Evolutionary conservation across 1,140 invertebrate genomes (phyloP).

Genomic region (Choristoneura fumiferana): DNA sequence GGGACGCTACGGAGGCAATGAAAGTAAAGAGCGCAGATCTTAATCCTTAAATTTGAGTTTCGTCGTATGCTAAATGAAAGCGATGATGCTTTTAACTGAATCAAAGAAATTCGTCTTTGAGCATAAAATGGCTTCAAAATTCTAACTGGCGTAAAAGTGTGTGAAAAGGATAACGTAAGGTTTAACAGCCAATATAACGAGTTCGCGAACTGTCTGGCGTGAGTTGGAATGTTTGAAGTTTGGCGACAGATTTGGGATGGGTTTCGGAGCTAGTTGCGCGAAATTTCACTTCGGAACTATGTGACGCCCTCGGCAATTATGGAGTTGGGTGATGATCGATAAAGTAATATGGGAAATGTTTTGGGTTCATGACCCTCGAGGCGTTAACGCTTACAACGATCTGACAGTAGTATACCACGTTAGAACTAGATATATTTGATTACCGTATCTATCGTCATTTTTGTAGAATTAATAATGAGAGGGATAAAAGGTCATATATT

Average conservation of each 20-base stretch:
- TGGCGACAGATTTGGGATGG: slow-evolving; percentile 42
- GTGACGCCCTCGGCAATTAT: slow-evolving; percentile 32
- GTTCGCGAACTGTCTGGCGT: slow-evolving; percentile 36
- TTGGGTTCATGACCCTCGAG: not conserved
- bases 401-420: too few relatives aligned
- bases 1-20: not conserved
- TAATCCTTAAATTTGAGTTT: too few relatives aligned
- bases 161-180: slow-evolving; percentile 31
- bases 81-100: too few relatives aligned
- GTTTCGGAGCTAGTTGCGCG: slow-evolving; percentile 28
- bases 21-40: not conserved
- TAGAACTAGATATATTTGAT: too few relatives aligned
- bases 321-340: slow-evolving; percentile 31
- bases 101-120: too few relatives aligned
- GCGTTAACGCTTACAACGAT: not conserved
- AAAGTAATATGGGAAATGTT: slow-evolving; percentile 25
- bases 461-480: too few relatives aligned
- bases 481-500: too few relatives aligned
- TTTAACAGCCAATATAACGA: slow-evolving; percentile 37
- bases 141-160: slow-evolving; percentile 22
- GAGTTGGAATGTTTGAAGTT: slow-evolving; percentile 49
- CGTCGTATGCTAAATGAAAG: too few relatives aligned
- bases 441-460: too few relatives aligned
- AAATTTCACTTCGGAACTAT: slow-evolving; percentile 43
- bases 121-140: not conserved